These are phyloP conservation scores for Rhagoletis zephyria DNA, from an alignment of 1,140 invertebrate genomes.

Conservation along the genomic window DNA sequence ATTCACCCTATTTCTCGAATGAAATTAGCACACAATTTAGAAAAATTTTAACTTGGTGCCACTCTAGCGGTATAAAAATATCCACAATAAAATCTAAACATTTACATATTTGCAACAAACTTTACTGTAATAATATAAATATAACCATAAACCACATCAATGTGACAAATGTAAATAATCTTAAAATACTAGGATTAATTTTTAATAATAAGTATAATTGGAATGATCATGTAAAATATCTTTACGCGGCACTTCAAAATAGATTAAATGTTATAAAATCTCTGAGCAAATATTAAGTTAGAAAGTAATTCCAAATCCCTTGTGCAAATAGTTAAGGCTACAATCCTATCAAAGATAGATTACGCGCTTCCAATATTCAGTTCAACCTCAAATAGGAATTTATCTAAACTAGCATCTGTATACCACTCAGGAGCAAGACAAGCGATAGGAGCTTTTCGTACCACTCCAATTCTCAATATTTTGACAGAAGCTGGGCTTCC, in stretches of 20 bases:
- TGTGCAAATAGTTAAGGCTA: slow-evolving; percentile 31
- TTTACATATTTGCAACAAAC: slow-evolving; percentile 51
- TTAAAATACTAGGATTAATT: slow-evolving; percentile 50
- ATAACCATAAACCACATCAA: slow-evolving; percentile 41
- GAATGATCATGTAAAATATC: not conserved
- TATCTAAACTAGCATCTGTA: not conserved
- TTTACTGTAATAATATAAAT: slow-evolving; percentile 21
- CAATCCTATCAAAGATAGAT: slow-evolving; percentile 52
- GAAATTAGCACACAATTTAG: too few relatives aligned
- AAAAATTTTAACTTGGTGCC: not conserved
- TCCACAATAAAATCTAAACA: slow-evolving; percentile 49
- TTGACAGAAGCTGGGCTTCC: too few relatives aligned
- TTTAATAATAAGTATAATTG: slow-evolving; percentile 40
- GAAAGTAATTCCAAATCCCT: slow-evolving; percentile 20
- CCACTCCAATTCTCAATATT: too few relatives aligned
- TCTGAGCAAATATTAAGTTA: slow-evolving; percentile 28
- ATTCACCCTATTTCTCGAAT: too few relatives aligned
- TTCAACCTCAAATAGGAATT: too few relatives aligned
- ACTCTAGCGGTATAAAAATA: slow-evolving; percentile 39
- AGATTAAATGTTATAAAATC: not conserved
- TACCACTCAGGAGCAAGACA: too few relatives aligned
- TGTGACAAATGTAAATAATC: slow-evolving; percentile 10
- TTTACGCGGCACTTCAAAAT: slow-evolving; percentile 16
- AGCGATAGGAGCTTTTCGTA: too few relatives aligned
- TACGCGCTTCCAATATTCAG: slow-evolving; percentile 12